Evolutionary conservation across 2,797 vertebrate genomes (phyloP).

Genomic region (Chromis chromis): DNA sequence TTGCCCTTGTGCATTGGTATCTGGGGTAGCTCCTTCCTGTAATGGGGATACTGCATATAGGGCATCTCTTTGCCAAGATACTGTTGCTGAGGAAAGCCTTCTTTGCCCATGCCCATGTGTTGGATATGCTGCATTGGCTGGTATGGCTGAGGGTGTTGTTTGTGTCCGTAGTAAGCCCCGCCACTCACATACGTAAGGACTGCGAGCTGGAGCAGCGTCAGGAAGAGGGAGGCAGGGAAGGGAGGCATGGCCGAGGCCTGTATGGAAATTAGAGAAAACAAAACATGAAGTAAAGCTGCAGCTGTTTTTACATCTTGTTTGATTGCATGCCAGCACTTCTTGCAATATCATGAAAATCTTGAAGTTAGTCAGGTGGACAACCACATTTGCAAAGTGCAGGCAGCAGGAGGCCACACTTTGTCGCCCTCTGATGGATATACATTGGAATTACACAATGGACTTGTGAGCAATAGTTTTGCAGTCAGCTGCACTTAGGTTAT

Average conservation of each 20-base stretch:
- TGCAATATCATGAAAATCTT: constrained; percentile 6
- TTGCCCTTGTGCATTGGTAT: constrained; percentile 92
- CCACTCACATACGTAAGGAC: constrained; percentile 82
- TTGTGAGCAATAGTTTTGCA: no score
- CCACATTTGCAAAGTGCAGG: background rate
- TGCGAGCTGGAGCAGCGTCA: constrained; percentile 83
- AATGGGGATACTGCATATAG: constrained; percentile 92
- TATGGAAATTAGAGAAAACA: constrained; percentile 34
- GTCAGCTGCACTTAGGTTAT: no score
- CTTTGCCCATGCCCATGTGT: constrained; percentile 91
- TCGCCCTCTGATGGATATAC: constrained; percentile 55
- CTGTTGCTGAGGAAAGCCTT: constrained; percentile 87
- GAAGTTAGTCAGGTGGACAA: background rate
- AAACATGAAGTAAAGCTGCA: constrained; percentile 11
- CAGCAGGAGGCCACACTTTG: background rate
- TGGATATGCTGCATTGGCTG: constrained; percentile 92
- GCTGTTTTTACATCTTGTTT: background rate
- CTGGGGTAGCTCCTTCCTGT: constrained; percentile 93
- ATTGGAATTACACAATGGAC: constrained; percentile 10
- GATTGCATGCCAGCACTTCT: background rate
- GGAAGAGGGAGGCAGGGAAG: constrained; percentile 80
- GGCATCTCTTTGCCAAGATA: constrained; percentile 92
- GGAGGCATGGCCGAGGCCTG: constrained; percentile 83
- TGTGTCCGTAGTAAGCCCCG: constrained; percentile 95
- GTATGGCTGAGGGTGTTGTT: constrained; percentile 91